Evolutionary conservation across 2,797 vertebrate species (phyloP).

Genomic region (Uromys caudimaculatus): DNA sequence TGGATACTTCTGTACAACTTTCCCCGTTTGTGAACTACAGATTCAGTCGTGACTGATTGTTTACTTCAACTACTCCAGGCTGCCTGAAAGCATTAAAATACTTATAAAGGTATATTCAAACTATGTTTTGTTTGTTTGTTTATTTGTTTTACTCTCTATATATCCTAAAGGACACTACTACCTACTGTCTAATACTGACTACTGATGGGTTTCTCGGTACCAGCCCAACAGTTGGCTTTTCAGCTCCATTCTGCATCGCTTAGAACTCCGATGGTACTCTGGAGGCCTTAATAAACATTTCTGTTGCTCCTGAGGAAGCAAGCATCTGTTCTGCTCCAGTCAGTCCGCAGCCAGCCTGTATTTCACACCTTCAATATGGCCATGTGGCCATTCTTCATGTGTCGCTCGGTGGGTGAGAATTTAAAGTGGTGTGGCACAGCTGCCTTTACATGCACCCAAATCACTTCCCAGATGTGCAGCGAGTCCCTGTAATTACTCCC

Average conservation of each 20-base stretch:
- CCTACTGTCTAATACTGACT: not conserved
- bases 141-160: not conserved
- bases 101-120: not conserved
- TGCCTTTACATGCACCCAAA: conserved; percentile 31
- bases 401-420: not conserved
- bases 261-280: not conserved
- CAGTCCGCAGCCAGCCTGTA: conserved; percentile 55
- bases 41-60: not conserved
- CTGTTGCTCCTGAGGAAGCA: conserved; percentile 31
- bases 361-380: not conserved
- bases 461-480: conserved; percentile 68
- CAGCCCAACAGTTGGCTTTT: conserved; percentile 35
- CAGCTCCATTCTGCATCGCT: not conserved
- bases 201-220: not conserved
- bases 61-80: not conserved
- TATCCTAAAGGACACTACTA: not conserved
- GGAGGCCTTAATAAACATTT: not conserved
- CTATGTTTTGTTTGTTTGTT: not conserved
- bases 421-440: conserved; percentile 46
- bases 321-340: conserved; percentile 18
- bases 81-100: not conserved
- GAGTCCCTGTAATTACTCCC: conserved; percentile 37
- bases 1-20: not conserved
- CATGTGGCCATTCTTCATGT: not conserved
- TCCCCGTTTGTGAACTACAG: not conserved